Percentiles rank a stretch among this genome's conserved stretches.
Conservation (phyloP, 1,140 invertebrate genomes). For the Danaus melanippus region DNA sequence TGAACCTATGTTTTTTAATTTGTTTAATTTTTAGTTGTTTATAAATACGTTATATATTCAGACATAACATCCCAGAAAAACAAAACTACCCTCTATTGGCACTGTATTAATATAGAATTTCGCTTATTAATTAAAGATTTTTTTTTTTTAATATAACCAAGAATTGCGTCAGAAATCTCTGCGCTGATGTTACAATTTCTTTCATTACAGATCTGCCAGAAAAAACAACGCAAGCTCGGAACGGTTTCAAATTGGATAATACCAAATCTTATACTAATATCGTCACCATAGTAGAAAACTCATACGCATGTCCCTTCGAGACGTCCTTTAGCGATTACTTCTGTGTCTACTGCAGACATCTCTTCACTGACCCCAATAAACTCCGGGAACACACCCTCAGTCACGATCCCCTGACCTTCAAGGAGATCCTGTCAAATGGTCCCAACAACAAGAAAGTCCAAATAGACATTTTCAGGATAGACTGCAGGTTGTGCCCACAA, state of each 20-base stretch:
- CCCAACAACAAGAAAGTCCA: slow-evolving; percentile 39
- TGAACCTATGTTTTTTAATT: too few relatives aligned
- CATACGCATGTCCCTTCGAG: slow-evolving; percentile 52
- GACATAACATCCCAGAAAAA: too few relatives aligned
- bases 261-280: slow-evolving; percentile 29
- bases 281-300: slow-evolving; percentile 42
- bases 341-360: slow-evolving; percentile 48
- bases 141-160: too few relatives aligned
- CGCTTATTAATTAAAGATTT: too few relatives aligned
- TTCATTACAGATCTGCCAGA: slow-evolving; percentile 23
- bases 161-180: too few relatives aligned
- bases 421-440: slow-evolving; percentile 20
- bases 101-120: too few relatives aligned
- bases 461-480: slow-evolving; percentile 45
- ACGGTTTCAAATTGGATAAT: slow-evolving; percentile 23
- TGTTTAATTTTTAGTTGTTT: too few relatives aligned
- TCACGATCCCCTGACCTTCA: slow-evolving; percentile 43
- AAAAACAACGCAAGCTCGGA: slow-evolving; percentile 6
- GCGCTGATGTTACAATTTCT: not conserved
- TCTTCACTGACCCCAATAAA: slow-evolving; percentile 47
- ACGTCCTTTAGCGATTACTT: slow-evolving; percentile 54
- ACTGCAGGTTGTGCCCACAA: slow-evolving; percentile 45
- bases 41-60: too few relatives aligned
- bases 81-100: too few relatives aligned
- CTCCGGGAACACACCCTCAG: slow-evolving; percentile 44